Conservation (phyloP, 1,140 invertebrate species). For the Mamestra configurata region DNA sequence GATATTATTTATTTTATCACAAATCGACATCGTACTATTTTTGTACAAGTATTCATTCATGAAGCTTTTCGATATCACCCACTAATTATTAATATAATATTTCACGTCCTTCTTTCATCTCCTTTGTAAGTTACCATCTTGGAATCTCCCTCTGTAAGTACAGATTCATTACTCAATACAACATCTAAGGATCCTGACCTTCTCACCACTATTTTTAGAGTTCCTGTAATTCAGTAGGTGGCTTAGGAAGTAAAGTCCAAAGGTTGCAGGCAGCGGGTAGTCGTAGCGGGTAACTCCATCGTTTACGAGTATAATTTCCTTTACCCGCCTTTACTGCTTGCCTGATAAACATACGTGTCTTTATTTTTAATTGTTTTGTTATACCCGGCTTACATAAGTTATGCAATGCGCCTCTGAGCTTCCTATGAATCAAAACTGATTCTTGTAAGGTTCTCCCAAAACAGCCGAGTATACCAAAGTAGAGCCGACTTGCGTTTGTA, state of each 20-base stretch:
- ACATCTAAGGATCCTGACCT: background rate
- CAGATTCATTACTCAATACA: too few relatives aligned
- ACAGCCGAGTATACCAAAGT: too few relatives aligned
- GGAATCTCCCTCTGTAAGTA: too few relatives aligned
- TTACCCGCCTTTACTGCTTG: background rate
- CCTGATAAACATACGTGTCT: background rate
- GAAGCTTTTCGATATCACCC: too few relatives aligned
- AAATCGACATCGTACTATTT: too few relatives aligned
- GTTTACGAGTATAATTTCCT: constrained; percentile 4
- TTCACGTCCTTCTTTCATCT: too few relatives aligned
- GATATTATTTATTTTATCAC: too few relatives aligned
- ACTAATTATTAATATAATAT: too few relatives aligned
- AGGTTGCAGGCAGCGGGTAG: background rate
- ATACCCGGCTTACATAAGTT: background rate
- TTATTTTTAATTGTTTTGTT: background rate
- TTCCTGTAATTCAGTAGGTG: background rate
- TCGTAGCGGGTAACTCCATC: background rate
- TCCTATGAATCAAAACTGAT: background rate
- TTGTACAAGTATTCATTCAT: too few relatives aligned
- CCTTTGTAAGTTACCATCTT: too few relatives aligned
- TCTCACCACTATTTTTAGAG: background rate
- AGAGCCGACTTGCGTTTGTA: background rate
- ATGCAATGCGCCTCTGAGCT: background rate
- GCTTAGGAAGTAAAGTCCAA: background rate
- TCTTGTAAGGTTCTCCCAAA: background rate